These are phyloP conservation scores for Laupala kohalensis DNA, from an alignment of 1,140 invertebrate genomes.

Conservation along the genomic window DNA sequence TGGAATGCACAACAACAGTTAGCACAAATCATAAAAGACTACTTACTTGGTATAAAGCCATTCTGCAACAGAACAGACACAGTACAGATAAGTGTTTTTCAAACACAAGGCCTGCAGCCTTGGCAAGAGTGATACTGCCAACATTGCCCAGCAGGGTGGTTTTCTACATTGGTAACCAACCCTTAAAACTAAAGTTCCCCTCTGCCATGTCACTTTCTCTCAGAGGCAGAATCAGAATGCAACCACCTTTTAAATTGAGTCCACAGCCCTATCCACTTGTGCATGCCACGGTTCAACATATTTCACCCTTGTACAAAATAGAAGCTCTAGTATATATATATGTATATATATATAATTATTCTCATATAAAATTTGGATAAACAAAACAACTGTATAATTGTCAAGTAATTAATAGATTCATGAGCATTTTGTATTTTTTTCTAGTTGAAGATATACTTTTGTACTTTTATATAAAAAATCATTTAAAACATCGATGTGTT, in stretches of 20 bases:
- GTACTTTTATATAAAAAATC: neutral
- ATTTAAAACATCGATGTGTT: neutral
- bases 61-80: neutral
- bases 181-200: neutral
- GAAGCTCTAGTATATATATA: constrained; percentile 3
- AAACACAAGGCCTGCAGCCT: neutral
- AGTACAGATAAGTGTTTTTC: neutral
- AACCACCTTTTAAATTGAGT: neutral
- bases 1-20: neutral
- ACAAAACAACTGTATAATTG: neutral
- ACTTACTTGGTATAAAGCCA: neutral
- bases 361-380: neutral
- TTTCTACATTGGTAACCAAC: neutral
- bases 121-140: neutral
- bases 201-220: neutral
- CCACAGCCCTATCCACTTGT: neutral
- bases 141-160: neutral
- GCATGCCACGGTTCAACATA: neutral
- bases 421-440: neutral
- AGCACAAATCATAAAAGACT: neutral
- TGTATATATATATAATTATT: constrained; percentile 3
- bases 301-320: constrained; percentile 1
- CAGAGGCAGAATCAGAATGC: neutral
- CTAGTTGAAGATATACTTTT: neutral
- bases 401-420: neutral